Evolutionary conservation across 1,140 invertebrate genomes (phyloP), one percentile per base, ranked within the genome.

Genomic region (Calosoma granatense): DNA sequence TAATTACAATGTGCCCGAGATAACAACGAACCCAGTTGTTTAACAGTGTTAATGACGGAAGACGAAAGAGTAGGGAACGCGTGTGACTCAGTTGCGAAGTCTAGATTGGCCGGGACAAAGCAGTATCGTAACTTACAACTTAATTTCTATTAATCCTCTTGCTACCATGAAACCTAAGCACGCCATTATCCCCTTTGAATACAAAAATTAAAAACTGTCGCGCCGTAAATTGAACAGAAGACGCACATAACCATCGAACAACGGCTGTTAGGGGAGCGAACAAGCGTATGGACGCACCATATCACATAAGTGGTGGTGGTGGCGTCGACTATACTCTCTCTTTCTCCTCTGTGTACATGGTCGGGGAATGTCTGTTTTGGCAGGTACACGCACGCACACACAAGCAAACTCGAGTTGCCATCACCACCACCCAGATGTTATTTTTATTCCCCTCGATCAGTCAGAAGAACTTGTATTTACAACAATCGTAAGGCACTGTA

Each of bases 41-140:
- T 9, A 17, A 47, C 6, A 11, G 4, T 17, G 41, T 12, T 4
- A 47, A 47, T 12, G 41, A 47, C 4, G 6, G 41, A 36, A 36
- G 26, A 36, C 26, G n/a, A 36, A 9, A 36, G 26, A n/a, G n/a
- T n/a, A n/a, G 26, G 26, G 26, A 36, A 36, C 26, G 26, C 6
- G n/a, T n/a, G 26, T 36, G 26, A n/a, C 26, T 36, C 26, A 36
- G 26, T 36, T 36, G 26, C 6, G 26, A 6, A 36, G 17, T 12
- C 41, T 47, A 47, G 41, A 11, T 6, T 17, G 41, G 15, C 15
- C 41, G 6, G 41, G 17, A 47, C 41, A 9, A 47, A 17, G 41
- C 41, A 47, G 41, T 47, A 47, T 47, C 41, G 41, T 47, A 47
- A 47, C 41, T 47, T 47, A 47, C 41, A 47, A 47, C 41, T 47